These are phyloP conservation scores for Siderastrea radians DNA, from an alignment of 92 coral and sea anemone species.

Conservation along the genomic window DNA sequence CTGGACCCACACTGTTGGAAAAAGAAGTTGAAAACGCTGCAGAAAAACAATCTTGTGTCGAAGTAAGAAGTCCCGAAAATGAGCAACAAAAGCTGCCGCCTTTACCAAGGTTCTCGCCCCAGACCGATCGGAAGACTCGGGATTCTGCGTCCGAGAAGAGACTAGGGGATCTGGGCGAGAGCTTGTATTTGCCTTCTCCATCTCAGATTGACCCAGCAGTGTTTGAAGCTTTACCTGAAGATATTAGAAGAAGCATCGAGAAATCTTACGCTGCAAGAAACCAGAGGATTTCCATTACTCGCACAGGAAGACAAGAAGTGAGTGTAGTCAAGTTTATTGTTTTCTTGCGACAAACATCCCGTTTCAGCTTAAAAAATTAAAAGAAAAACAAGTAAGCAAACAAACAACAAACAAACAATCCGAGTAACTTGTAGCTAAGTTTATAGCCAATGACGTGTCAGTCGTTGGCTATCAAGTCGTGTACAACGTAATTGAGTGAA, in stretches of 20 bases:
- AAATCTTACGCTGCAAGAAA: constrained; percentile 83
- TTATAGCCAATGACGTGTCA: too few relatives aligned
- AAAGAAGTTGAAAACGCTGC: constrained; percentile 1
- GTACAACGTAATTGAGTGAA: too few relatives aligned
- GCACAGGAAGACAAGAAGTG: constrained; percentile 19
- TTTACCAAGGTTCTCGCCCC: constrained; percentile 79
- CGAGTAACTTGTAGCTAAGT: neutral
- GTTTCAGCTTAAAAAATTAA: too few relatives aligned
- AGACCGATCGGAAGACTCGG: neutral
- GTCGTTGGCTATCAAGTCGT: too few relatives aligned
- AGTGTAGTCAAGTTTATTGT: neutral
- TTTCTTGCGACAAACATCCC: neutral
- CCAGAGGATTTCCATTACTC: constrained; percentile 24
- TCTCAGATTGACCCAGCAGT: constrained; percentile 91
- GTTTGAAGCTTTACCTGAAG: constrained; percentile 88
- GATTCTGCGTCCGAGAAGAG: constrained; percentile 3
- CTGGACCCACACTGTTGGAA: neutral
- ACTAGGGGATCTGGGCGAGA: constrained; percentile 44
- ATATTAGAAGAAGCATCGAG: constrained; percentile 82
- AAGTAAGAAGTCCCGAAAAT: constrained; percentile 19
- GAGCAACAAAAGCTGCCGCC: constrained; percentile 61
- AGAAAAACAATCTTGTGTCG: neutral
- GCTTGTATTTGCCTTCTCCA: constrained; percentile 85
- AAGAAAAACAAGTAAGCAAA: too few relatives aligned
- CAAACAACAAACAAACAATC: too few relatives aligned